Evolutionary conservation across 2,797 vertebrate genomes (phyloP), one percentile per base, ranked within the genome.

Genomic region (Poeciliopsis infans): DNA sequence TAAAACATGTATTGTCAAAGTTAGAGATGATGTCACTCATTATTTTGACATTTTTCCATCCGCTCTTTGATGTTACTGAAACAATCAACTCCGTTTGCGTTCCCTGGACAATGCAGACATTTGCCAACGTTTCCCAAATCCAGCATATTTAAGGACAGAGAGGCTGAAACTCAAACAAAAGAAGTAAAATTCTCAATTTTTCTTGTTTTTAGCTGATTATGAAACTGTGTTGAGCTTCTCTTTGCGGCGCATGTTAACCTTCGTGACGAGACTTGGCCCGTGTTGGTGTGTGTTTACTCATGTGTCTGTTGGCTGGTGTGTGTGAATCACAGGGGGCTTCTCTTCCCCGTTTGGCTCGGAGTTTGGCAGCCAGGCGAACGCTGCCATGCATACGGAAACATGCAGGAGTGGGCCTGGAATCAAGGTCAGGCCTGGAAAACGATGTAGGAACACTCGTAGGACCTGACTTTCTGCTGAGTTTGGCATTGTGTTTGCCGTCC

Each of bases 301-400:
- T 89, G 82, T 89, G 88, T 83, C 47, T 88, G 82, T 84, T 53
- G 61, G 81, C 84, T 69, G 79, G 86, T 85, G 87, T 87, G 74
- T 83, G 77, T 82, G 85, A 90, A 88, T 90, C 90, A 89, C 89
- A 86, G 86, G 89, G 91, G 89, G 82, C 82, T 86, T 84, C 77
- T 91, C 87, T 90, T 93, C 92, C 88, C 91, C 87, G 91, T 93
- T 93, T 94, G 93, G 90, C 93, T 94, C 87, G 6, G 81, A 91
- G 84, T 93, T 92, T 94, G 93, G 93, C 94, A 94, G 87, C 90
- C 87, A 82, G 86, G 77, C 66, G 64, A 89, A 94, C 90, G 94
- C 91, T 91, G 90, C 93, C 94, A 95, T 94, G 94, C 94, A 94
- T 95, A 95, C 85, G 91, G 91, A 94, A 95, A 92, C 92, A 92